These are phyloP conservation scores for Ostrea edulis DNA, from an alignment of 1,140 invertebrate species.

Conservation along the genomic window DNA sequence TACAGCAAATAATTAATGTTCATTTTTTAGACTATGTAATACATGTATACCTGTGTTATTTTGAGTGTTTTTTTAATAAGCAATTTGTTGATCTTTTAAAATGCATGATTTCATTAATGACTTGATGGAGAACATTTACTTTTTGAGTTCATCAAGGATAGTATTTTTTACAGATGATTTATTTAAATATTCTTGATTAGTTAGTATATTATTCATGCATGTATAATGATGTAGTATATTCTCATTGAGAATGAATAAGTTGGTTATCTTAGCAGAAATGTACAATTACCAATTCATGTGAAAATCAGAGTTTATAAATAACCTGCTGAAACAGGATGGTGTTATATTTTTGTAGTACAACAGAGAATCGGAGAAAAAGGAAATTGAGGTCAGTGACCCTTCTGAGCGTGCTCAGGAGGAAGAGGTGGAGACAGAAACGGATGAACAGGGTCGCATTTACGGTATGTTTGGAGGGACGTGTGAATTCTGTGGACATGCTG, in stretches of 20 bases:
- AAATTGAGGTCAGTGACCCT: slow-evolving; percentile 58
- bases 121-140: not conserved
- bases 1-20: too few relatives aligned
- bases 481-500: slow-evolving; percentile 76
- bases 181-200: not conserved
- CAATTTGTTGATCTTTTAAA: not conserved
- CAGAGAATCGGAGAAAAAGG: slow-evolving; percentile 72
- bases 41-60: not conserved
- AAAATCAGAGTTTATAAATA: not conserved
- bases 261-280: not conserved
- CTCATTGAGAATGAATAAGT: too few relatives aligned
- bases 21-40: not conserved
- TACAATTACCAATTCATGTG: not conserved
- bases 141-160: too few relatives aligned
- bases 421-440: slow-evolving; percentile 60
- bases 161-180: not conserved
- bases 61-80: too few relatives aligned
- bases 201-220: not conserved
- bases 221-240: too few relatives aligned
- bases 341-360: slow-evolving; percentile 64
- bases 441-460: slow-evolving; percentile 58
- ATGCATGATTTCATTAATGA: not conserved
- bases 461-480: slow-evolving; percentile 74
- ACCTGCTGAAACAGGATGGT: not conserved
- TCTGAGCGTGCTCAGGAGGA: slow-evolving; percentile 41